A percentile compares a stretch with the other conserved stretches of the same genome.
Conservation (phyloP, 2,888 invertebrate genomes). For the Dolomedes plantarius region DNA sequence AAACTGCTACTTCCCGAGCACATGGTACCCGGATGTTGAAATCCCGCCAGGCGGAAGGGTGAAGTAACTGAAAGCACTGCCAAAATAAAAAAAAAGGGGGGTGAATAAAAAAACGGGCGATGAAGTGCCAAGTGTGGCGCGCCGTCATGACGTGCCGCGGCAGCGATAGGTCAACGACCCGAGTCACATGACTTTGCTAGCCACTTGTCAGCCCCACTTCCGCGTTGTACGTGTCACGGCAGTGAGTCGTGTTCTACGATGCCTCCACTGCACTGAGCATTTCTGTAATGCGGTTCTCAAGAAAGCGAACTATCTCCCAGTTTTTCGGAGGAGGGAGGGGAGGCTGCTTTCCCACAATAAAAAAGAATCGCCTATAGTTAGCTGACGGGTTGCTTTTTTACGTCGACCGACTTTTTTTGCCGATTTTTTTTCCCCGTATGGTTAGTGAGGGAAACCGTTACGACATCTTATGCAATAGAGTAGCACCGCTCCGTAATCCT, state of each 20-base stretch:
- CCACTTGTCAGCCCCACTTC: slow-evolving; percentile 63
- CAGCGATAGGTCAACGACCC: slow-evolving; percentile 52
- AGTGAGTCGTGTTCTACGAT: neutral
- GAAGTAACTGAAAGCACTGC: slow-evolving; percentile 25
- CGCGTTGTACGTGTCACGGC: slow-evolving; percentile 64
- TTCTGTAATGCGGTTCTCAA: slow-evolving; percentile 17
- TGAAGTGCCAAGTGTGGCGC: slow-evolving; percentile 54
- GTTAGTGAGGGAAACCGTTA: neutral
- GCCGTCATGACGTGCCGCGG: slow-evolving; percentile 37
- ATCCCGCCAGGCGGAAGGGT: slow-evolving; percentile 49
- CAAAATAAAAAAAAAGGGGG: slow-evolving; percentile 10
- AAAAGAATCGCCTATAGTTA: slow-evolving; percentile 14
- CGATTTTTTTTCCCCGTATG: neutral
- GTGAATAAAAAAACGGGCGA: slow-evolving; percentile 26
- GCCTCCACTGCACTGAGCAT: slow-evolving; percentile 7
- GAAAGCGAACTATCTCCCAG: slow-evolving; percentile 25
- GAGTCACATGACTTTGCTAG: slow-evolving; percentile 56
- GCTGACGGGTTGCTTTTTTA: neutral
- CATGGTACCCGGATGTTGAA: slow-evolving; percentile 41
- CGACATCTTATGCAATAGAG: neutral
- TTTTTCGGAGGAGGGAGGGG: neutral
- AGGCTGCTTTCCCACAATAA: slow-evolving; percentile 26
- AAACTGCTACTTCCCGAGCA: neutral
- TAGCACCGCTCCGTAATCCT: neutral
- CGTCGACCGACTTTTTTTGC: neutral